A percentile compares a stretch with the other conserved stretches of the same genome.
Evolutionary conservation across 2,888 invertebrate genomes (phyloP).

Genomic region (Nemapogon koenigi): DNA sequence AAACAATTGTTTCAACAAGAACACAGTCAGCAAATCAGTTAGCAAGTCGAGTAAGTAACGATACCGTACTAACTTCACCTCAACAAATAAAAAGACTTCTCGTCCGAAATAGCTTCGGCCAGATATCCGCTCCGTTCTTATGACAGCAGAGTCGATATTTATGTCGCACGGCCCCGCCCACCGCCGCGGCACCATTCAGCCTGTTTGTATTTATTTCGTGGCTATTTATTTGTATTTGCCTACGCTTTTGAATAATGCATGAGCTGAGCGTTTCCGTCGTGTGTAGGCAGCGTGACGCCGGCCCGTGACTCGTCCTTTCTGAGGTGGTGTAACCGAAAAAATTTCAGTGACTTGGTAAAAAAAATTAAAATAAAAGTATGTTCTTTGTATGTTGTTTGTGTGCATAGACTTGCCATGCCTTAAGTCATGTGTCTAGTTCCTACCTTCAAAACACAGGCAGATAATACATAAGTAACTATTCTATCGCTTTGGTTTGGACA

Average conservation of each 20-base stretch:
- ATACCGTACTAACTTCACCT: slow-evolving; percentile 8
- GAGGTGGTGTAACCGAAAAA: too few relatives aligned
- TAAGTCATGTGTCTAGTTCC: too few relatives aligned
- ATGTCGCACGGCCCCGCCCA: slow-evolving; percentile 60
- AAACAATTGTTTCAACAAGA: slow-evolving; percentile 3
- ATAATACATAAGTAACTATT: too few relatives aligned
- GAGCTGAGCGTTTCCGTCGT: slow-evolving; percentile 60
- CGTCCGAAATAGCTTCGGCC: slow-evolving; percentile 24
- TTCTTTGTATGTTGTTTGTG: too few relatives aligned
- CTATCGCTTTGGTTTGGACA: too few relatives aligned
- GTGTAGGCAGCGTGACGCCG: slow-evolving; percentile 65
- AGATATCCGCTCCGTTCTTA: slow-evolving; percentile 47
- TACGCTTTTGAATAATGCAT: slow-evolving; percentile 61
- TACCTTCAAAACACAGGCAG: too few relatives aligned
- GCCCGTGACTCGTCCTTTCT: slow-evolving; percentile 18
- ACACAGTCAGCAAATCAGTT: slow-evolving; percentile 18
- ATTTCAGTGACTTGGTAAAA: too few relatives aligned
- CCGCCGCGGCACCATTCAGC: slow-evolving; percentile 58
- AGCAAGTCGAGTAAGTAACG: slow-evolving; percentile 16
- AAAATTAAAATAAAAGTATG: too few relatives aligned
- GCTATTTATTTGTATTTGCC: slow-evolving; percentile 65
- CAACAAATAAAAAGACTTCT: slow-evolving; percentile 7
- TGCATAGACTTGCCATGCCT: too few relatives aligned
- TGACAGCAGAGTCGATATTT: slow-evolving; percentile 58
- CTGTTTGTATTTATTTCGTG: slow-evolving; percentile 63